phyloP scores from a whole-genome alignment of 2,797 vertebrate genomes.

The Acipenser ruthenus region DNA sequence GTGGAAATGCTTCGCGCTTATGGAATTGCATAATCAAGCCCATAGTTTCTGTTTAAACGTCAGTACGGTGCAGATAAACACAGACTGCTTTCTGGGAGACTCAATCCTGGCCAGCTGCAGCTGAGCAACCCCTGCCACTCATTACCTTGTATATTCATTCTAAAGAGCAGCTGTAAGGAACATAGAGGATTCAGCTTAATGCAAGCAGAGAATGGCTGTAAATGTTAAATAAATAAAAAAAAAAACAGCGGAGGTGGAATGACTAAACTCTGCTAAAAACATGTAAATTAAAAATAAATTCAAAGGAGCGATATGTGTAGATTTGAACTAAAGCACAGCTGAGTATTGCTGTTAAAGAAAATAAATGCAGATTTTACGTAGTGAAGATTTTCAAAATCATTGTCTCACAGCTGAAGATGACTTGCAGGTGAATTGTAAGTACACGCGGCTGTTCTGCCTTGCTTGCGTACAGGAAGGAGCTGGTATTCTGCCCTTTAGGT shows the following conservation, averaged over 20 bases:
- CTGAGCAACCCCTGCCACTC: constrained; percentile 16
- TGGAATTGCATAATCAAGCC: constrained; percentile 45
- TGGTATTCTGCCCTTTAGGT: constrained; percentile 2
- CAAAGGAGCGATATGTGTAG: constrained; percentile 10
- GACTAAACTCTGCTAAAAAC: constrained; percentile 13
- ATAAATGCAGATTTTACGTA: constrained; percentile 19
- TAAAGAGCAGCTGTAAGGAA: too few relatives aligned
- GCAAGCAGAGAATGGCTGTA: constrained; percentile 16
- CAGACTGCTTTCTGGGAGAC: constrained; percentile 16
- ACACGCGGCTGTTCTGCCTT: constrained; percentile 9
- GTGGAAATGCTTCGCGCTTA: constrained; percentile 69
- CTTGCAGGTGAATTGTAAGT: constrained; percentile 7
- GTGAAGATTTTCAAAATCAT: constrained; percentile 11
- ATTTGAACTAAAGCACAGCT: constrained; percentile 2
- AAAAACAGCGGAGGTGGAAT: constrained; percentile 11
- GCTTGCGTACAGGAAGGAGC: constrained; percentile 1
- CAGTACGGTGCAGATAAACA: constrained; percentile 20
- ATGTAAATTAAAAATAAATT: constrained; percentile 6
- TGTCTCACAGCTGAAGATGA: constrained; percentile 22
- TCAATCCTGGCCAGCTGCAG: constrained; percentile 3
- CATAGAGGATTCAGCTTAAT: background rate
- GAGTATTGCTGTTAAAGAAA: constrained; percentile 18
- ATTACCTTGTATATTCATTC: background rate
- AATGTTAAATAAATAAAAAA: constrained; percentile 5
- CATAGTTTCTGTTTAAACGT: constrained; percentile 25